Evolutionary conservation across 2,888 invertebrate species (phyloP).

Genomic region (Leptinotarsa juncta): DNA sequence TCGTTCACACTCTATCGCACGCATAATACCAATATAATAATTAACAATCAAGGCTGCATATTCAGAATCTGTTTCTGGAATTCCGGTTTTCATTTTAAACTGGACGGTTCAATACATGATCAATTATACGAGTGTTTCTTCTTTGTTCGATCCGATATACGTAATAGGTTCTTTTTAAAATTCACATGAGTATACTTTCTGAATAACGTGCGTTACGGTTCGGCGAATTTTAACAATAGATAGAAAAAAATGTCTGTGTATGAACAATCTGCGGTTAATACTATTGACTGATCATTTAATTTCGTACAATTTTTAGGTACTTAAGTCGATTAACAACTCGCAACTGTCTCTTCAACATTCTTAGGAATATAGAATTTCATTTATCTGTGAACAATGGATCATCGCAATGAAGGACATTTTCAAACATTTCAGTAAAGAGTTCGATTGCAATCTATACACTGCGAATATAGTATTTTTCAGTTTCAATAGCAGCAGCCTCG

Average conservation of each 20-base stretch:
- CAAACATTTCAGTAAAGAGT: not conserved
- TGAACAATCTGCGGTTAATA: conserved; percentile 38
- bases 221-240: conserved; percentile 42
- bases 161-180: conserved; percentile 37
- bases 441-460: too few species aligned
- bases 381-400: not conserved
- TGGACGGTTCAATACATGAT: conserved; percentile 35
- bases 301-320: conserved; percentile 42
- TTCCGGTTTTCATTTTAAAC: conserved; percentile 41
- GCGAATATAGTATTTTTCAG: too few species aligned
- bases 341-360: conserved; percentile 24
- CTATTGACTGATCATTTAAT: conserved; percentile 42
- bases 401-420: not conserved
- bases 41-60: conserved; percentile 40
- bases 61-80: conserved; percentile 40
- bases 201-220: conserved; percentile 38
- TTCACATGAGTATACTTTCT: conserved; percentile 39
- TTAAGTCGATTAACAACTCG: conserved; percentile 32
- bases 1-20: conserved; percentile 35
- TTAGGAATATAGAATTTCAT: not conserved
- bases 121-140: conserved; percentile 37
- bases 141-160: conserved; percentile 36
- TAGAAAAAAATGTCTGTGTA: conserved; percentile 33
- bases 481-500: too few species aligned
- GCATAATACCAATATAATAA: conserved; percentile 36